Conservation (phyloP, 35 echinoderm and acorn worm genomes). For the Heliocidaris tuberculata region DNA sequence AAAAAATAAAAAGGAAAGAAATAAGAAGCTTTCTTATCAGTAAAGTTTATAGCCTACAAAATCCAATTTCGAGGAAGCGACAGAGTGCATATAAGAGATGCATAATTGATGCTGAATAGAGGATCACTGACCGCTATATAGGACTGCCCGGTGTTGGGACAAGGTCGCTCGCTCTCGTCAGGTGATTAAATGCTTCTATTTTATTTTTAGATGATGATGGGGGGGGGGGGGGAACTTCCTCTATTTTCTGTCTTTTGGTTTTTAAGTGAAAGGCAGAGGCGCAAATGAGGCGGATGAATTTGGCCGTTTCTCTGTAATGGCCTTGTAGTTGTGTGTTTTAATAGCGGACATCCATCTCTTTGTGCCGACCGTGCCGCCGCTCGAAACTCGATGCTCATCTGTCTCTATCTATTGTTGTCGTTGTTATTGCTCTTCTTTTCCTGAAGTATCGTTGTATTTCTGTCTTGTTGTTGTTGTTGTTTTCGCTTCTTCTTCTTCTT, state of each 20-base stretch:
- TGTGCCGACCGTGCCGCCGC: not conserved
- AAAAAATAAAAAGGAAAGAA: not conserved
- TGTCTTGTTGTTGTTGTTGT: not conserved
- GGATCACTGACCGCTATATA: slow-evolving; percentile 29
- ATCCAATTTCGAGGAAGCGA: slow-evolving; percentile 5
- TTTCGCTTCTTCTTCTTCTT: not conserved
- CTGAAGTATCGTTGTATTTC: no score
- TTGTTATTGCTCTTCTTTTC: not conserved
- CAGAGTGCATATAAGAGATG: not conserved
- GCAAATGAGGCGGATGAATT: not conserved
- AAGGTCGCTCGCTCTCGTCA: slow-evolving; percentile 5
- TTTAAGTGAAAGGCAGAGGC: not conserved
- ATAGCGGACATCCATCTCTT: not conserved
- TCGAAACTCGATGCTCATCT: not conserved
- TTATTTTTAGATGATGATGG: not conserved
- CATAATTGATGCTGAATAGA: not conserved
- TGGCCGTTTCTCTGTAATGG: not conserved
- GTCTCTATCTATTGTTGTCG: not conserved
- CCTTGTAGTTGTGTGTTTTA: slow-evolving; percentile 17
- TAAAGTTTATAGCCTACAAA: not conserved
- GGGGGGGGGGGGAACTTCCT: not conserved
- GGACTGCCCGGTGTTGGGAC: slow-evolving; percentile 15
- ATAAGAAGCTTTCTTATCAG: not conserved
- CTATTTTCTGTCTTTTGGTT: not conserved
- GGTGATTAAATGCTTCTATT: not conserved